Evolutionary conservation across 2,797 vertebrate genomes (phyloP), one percentile per base, ranked within the genome.

Genomic region (Lophotriccus pileatus): DNA sequence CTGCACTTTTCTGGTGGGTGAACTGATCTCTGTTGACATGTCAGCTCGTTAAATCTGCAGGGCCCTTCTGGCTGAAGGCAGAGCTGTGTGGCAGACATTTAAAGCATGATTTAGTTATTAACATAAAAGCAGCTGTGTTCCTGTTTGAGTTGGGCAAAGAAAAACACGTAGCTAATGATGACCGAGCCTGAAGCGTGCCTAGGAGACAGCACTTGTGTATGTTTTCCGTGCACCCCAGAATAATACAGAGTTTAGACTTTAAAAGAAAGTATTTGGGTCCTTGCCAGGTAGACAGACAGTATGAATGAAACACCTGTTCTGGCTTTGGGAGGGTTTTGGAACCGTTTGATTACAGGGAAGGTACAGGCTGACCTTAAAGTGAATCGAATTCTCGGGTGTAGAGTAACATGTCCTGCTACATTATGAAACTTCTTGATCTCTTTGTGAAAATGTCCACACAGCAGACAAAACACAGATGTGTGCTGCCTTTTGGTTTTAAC

Each of bases 291-390:
- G 96, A 95, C 93, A 94, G 94, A 92, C 91, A 96, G 93, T 43
- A 94, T 96, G 96, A 96, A 97, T 96, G 96, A 96, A 95, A 87
- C 97, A 97, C 97, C 96, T 97, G 97, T 96, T 96, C 85, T 84
- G 92, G 95, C 95, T 96, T 95, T 92, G 94, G 89, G 89, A 81
- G 83, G 70, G 74, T 83, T 95, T 93, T 89, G 94, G 87, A 95
- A 84, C 79, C 74, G 30, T 81, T 96, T 94, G 93, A 95, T 95
- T 96, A 81, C 63, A 43, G 69, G 84, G 78, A 93, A 97, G 96
- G 95, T 96, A 95, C 90, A 94, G 89, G 58, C 94, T 96, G 95
- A 96, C 95, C 93, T 97, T 96, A 95, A 91, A 86, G 79, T 39
- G 93, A 91, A 93, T 94, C 89, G 88, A 93, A 91, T 94, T 93